A percentile compares a stretch with the other conserved stretches of the same genome.
Conservation (phyloP, 2,888 invertebrate genomes). For the Tetrapedia diversipes region DNA sequence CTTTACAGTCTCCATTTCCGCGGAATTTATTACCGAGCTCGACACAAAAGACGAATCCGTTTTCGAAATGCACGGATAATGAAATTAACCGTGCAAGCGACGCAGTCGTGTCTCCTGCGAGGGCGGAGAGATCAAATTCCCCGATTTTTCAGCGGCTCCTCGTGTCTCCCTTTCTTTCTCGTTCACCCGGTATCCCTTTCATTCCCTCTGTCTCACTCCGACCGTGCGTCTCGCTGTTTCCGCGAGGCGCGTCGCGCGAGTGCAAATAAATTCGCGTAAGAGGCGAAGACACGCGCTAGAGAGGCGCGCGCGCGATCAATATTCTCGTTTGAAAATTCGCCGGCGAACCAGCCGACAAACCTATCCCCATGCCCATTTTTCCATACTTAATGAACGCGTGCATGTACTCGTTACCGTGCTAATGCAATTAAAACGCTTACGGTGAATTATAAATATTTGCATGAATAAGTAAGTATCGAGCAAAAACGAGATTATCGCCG, state of each 20-base stretch:
- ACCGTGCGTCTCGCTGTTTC: background rate
- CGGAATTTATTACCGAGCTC: constrained; percentile 15
- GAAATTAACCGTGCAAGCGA: constrained; percentile 33
- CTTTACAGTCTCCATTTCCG: too few relatives aligned
- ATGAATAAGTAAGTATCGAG: constrained; percentile 58
- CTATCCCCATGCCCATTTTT: constrained; percentile 47
- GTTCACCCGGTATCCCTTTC: background rate
- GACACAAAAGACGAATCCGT: constrained; percentile 33
- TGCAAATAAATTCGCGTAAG: constrained; percentile 51
- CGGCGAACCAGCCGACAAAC: background rate
- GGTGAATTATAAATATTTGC: constrained; percentile 62
- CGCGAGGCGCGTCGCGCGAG: constrained; percentile 29
- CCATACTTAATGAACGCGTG: constrained; percentile 52
- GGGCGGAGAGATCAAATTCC: constrained; percentile 30
- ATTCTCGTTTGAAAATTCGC: constrained; percentile 56
- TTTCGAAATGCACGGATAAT: constrained; percentile 45
- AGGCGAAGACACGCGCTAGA: constrained; percentile 37
- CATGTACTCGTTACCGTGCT: constrained; percentile 55
- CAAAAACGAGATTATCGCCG: constrained; percentile 42
- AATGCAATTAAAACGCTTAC: constrained; percentile 61
- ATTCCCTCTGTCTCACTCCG: background rate
- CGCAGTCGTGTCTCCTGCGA: background rate
- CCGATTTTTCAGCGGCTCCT: constrained; percentile 27
- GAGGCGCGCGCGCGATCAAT: constrained; percentile 48
- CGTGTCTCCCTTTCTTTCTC: constrained; percentile 7